Conservation (phyloP, 2,113 vertebrate genomes). For the Castor canadensis region DNA sequence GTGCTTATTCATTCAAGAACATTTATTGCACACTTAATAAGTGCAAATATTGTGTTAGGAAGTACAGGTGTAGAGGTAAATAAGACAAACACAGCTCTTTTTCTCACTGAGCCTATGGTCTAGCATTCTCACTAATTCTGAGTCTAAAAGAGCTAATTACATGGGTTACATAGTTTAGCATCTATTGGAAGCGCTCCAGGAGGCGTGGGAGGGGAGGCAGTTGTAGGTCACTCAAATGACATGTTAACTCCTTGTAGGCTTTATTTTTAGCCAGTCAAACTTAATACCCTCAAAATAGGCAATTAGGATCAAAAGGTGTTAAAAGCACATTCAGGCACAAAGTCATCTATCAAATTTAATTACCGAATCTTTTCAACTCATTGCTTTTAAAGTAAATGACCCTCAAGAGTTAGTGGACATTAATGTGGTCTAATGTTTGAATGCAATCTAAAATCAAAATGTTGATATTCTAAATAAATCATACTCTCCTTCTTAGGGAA, state of each 20-base stretch:
- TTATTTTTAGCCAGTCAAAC: constrained; percentile 65
- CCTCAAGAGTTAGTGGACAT: constrained; percentile 55
- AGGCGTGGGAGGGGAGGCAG: not conserved
- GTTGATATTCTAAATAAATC: constrained; percentile 49
- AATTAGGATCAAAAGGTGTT: constrained; percentile 46
- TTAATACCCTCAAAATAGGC: constrained; percentile 44
- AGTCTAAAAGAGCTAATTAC: constrained; percentile 15
- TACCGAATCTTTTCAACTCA: constrained; percentile 54
- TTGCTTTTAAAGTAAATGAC: constrained; percentile 65
- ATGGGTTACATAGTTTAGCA: not conserved
- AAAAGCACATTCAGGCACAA: constrained; percentile 56
- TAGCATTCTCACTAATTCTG: not conserved
- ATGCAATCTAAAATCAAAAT: constrained; percentile 61
- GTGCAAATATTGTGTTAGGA: not conserved
- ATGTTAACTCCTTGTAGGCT: constrained; percentile 50
- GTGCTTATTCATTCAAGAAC: not conserved
- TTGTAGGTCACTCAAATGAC: not conserved
- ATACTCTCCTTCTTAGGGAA: constrained; percentile 10
- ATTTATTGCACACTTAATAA: not conserved
- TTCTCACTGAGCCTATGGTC: not conserved
- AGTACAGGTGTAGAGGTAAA: not conserved
- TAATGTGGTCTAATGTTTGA: constrained; percentile 44
- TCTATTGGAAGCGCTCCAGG: constrained; percentile 13
- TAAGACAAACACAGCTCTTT: not conserved
- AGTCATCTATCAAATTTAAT: constrained; percentile 50